A percentile compares a stretch with the other conserved stretches of the same genome.
phyloP scores from a whole-genome alignment of 2,113 vertebrate species.

The Uria aalge region DNA sequence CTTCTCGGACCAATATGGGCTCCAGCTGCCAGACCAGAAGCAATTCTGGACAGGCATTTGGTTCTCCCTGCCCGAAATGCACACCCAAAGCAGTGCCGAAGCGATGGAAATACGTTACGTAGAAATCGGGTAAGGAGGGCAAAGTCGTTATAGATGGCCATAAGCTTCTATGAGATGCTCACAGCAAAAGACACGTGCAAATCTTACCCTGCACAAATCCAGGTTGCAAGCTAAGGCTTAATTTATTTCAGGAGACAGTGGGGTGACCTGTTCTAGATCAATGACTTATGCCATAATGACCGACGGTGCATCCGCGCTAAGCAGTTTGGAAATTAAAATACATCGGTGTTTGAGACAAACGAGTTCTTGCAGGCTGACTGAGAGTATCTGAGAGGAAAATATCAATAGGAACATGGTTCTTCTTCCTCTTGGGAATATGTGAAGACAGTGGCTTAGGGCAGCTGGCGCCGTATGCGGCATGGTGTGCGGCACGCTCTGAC shows the following conservation, averaged over 20 bases:
- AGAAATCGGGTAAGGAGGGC: not conserved
- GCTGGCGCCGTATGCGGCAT: fast-evolving
- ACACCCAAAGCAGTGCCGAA: fast-evolving
- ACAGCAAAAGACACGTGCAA: not conserved
- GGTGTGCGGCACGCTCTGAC: not conserved
- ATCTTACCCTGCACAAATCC: not conserved
- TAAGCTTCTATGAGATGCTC: not conserved
- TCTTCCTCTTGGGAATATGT: not conserved
- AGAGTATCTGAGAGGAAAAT: not conserved
- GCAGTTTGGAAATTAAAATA: not conserved
- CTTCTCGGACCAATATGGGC: fast-evolving
- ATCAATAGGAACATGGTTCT: not conserved
- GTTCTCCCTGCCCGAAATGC: not conserved
- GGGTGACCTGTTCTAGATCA: not conserved
- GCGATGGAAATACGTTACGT: fast-evolving
- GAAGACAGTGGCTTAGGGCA: not conserved
- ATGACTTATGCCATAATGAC: not conserved
- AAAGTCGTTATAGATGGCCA: too few relatives aligned
- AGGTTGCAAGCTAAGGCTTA: not conserved
- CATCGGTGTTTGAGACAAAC: not conserved
- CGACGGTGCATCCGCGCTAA: fast-evolving
- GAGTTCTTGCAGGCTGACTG: not conserved
- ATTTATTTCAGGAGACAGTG: not conserved
- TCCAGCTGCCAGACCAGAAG: not conserved
- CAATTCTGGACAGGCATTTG: not conserved